Evolutionary conservation across 2,888 invertebrate genomes (phyloP).

Genomic region (Leptinotarsa peninsularis): DNA sequence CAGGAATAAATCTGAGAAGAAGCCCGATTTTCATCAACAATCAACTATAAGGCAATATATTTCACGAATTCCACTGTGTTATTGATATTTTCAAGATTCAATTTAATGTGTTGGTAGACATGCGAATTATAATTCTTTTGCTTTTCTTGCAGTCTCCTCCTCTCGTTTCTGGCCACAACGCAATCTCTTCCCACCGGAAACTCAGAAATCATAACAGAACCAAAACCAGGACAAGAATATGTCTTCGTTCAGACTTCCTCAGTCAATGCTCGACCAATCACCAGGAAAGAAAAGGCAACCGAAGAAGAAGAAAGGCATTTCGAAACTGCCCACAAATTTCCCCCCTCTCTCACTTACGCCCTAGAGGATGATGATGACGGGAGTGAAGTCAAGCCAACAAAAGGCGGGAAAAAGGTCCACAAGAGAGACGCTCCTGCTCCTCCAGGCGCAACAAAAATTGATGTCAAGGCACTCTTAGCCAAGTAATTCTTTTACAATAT

Average conservation of each 20-base stretch:
- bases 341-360: constrained; percentile 65
- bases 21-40: no score
- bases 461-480: constrained; percentile 49
- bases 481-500: constrained; percentile 34
- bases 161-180: constrained; percentile 41
- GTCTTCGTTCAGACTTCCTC: constrained; percentile 71
- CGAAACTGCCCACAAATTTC: constrained; percentile 81
- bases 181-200: constrained; percentile 45
- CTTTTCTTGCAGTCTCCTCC: constrained; percentile 55
- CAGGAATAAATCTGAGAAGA: no score
- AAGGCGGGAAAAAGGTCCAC: constrained; percentile 45
- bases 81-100: background rate
- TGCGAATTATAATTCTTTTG: background rate
- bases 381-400: constrained; percentile 45
- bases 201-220: constrained; percentile 73
- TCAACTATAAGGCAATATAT: no score
- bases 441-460: constrained; percentile 64
- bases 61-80: background rate
- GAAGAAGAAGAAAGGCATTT: constrained; percentile 66
- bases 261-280: constrained; percentile 60
- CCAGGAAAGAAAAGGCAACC: constrained; percentile 58
- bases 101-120: background rate
- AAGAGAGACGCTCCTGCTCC: constrained; percentile 61
- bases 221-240: constrained; percentile 76
- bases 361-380: constrained; percentile 59